Evolutionary conservation across 2,113 vertebrate genomes (phyloP).

Genomic region (Sciurus niger): DNA sequence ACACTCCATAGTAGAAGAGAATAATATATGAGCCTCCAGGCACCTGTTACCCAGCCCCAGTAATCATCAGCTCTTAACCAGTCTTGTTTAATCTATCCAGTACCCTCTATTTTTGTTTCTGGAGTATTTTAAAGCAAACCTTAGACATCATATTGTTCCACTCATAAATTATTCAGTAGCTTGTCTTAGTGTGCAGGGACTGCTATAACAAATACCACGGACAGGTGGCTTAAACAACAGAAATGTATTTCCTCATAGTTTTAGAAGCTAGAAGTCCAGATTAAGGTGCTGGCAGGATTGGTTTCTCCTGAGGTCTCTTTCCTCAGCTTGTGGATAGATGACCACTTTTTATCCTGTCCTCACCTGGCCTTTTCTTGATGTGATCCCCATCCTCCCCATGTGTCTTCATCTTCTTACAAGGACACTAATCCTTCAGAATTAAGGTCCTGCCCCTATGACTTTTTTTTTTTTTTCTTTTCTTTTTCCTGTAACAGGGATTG

Average conservation of each 20-base stretch:
- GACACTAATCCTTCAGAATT: background rate
- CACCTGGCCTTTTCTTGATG: background rate
- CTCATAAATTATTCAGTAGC: background rate
- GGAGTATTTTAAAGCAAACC: constrained; percentile 42
- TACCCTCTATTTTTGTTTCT: constrained; percentile 53
- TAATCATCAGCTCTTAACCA: background rate
- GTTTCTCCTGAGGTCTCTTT: background rate
- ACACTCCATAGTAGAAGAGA: background rate
- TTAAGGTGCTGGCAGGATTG: background rate
- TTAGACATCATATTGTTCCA: background rate
- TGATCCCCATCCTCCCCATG: background rate
- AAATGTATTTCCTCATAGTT: background rate
- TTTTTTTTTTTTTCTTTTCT: no score
- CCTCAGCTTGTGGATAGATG: background rate
- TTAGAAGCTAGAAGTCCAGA: background rate
- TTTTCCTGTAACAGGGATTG: no score
- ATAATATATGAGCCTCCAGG: background rate
- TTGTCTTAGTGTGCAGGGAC: background rate
- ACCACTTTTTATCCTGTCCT: background rate
- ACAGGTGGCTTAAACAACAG: background rate
- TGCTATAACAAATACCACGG: background rate
- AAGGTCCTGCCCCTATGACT: background rate
- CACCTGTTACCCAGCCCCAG: background rate
- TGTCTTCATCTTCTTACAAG: background rate
- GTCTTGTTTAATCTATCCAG: background rate